Percentiles rank a stretch among this genome's conserved stretches.
phyloP scores from a whole-genome alignment of 2,888 invertebrate species.

The Agrilus biguttatus region DNA sequence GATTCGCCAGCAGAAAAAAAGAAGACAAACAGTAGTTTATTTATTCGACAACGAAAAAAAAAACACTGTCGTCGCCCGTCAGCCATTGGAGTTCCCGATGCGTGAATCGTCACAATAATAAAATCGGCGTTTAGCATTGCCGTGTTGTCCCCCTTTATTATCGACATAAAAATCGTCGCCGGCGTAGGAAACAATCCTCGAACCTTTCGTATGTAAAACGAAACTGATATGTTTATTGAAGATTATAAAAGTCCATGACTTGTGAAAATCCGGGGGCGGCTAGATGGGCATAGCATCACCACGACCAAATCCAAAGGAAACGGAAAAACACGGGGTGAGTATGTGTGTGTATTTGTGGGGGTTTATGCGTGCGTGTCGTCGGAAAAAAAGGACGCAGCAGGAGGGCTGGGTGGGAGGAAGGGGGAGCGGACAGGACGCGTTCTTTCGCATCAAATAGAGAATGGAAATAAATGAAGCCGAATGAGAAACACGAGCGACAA shows the following conservation, averaged over 20 bases:
- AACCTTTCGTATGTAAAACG: constrained; percentile 31
- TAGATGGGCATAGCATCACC: no score
- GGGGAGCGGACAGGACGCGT: background rate
- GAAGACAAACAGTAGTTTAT: no score
- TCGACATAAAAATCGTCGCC: no score
- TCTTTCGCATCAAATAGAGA: constrained; percentile 7
- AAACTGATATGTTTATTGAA: constrained; percentile 31
- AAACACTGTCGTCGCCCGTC: no score
- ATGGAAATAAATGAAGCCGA: constrained; percentile 32
- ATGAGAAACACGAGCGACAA: constrained; percentile 26
- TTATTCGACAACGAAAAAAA: no score
- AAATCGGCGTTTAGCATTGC: no score
- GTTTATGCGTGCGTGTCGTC: constrained; percentile 25
- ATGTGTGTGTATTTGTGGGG: constrained; percentile 5
- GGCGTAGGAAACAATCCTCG: constrained; percentile 21
- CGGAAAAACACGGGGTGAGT: no score
- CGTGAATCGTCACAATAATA: no score
- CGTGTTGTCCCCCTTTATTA: background rate
- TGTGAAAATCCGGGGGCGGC: constrained; percentile 30
- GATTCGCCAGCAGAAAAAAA: no score
- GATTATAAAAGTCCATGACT: constrained; percentile 35
- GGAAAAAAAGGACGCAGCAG: constrained; percentile 10
- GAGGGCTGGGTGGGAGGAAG: background rate
- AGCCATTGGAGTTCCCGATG: no score
- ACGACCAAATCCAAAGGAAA: no score